Conservation (phyloP, 92 coral and sea anemone species). For the Pocillopora meandrina region DNA sequence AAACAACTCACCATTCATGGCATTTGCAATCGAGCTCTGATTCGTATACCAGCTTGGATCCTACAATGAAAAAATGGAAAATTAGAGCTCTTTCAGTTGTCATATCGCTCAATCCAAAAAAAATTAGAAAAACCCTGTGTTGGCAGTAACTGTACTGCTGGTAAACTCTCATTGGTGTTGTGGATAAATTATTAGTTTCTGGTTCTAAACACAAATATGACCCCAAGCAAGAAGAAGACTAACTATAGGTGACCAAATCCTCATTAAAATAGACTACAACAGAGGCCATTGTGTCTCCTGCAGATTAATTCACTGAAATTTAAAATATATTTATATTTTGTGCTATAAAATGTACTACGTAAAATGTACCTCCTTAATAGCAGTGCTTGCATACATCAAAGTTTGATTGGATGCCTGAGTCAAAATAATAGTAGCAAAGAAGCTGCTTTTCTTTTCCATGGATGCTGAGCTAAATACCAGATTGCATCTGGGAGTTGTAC, state of each 20-base stretch:
- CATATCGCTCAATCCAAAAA: no score
- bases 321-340: no score
- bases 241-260: no score
- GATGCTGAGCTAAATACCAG: conserved; percentile 2
- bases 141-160: no score
- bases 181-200: no score
- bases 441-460: conserved; percentile 4
- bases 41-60: not conserved
- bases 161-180: no score
- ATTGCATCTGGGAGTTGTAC: not conserved
- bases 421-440: conserved; percentile 3
- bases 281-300: no score
- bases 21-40: not conserved
- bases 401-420: conserved; percentile 16
- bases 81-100: no score
- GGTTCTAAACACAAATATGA: not conserved
- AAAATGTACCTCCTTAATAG: conserved; percentile 25
- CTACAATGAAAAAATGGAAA: not conserved
- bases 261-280: no score
- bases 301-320: no score
- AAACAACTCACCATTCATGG: not conserved
- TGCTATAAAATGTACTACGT: not conserved
- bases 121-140: no score
- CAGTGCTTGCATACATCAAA: conserved; percentile 31
- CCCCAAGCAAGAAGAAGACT: not conserved